These are phyloP conservation scores for Antheraea mylitta DNA, from an alignment of 1,140 invertebrate genomes.

Conservation along the genomic window DNA sequence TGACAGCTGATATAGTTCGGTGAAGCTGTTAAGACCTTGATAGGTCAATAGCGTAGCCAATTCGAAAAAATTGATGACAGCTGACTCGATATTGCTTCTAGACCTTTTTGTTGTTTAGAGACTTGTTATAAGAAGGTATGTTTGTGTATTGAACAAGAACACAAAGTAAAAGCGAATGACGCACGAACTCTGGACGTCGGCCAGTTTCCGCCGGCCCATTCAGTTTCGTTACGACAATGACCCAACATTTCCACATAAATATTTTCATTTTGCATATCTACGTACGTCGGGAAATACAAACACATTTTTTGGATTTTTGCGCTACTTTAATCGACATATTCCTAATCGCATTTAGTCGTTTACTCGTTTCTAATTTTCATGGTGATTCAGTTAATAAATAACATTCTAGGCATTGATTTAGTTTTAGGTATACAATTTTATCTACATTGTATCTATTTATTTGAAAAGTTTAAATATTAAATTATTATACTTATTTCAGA, in stretches of 20 bases:
- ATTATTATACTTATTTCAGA: too few species aligned
- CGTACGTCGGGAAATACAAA: not conserved
- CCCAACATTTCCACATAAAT: constrained; percentile 51
- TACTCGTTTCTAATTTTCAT: too few species aligned
- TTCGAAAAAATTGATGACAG: not conserved
- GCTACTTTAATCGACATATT: not conserved
- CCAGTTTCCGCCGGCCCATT: constrained; percentile 68
- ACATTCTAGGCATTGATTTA: not conserved
- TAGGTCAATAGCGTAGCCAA: too few species aligned
- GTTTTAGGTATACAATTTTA: too few species aligned
- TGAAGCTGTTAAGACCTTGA: too few species aligned
- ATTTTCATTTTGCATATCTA: constrained; percentile 15
- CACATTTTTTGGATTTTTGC: not conserved
- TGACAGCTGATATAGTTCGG: not conserved
- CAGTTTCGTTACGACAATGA: constrained; percentile 65
- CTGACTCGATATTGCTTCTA: not conserved
- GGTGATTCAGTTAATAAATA: not conserved
- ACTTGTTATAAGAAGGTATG: constrained; percentile 1
- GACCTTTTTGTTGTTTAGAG: not conserved
- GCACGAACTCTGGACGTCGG: constrained; percentile 49
- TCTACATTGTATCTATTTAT: too few species aligned
- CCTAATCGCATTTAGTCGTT: too few species aligned
- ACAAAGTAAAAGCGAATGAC: constrained; percentile 52
- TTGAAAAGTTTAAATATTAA: too few species aligned
- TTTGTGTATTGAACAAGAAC: not conserved